Evolutionary conservation across 2,888 invertebrate genomes (phyloP), one percentile per base, ranked within the genome.

Genomic region (Tridacna gigas): DNA sequence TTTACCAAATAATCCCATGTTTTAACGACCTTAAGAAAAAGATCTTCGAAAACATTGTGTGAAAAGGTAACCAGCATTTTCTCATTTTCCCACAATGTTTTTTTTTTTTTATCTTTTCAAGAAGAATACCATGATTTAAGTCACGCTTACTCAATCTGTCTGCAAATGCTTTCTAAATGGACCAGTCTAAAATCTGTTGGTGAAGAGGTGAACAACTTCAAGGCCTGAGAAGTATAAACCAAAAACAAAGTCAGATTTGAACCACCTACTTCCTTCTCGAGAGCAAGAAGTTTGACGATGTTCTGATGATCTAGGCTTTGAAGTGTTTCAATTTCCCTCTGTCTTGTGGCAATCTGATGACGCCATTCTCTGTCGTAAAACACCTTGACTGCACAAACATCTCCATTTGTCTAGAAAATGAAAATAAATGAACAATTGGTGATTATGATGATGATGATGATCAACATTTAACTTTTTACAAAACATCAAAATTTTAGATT

Each of bases 331-430:
- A 99, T 98, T 95, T 99, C 99, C 51, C 99, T 96, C 97, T 98
- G 97, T 91, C 98, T 98, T 0, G 87, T 86, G 12, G 84, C 65
- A 13, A 81, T 81, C 94, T 98, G 97, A 51, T 98, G 96, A 15
- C 85, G 80, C 56, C 83, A 84, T 0, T 80, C 86, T 12, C 89
- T 79, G 90, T 98, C 98, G 95, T 98, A 98, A 95, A 99, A 99
- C 0, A 98, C 98, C 95, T 99, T 99, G 0, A 99, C 98, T 4
- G 99, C 99, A 0, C 98, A 98, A 0, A 98, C 97, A 95, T 98
- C 98, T 0, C 99, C 99, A 92, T 97, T 98, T 91, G 97, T 97
- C 95, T 95, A 88, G 18, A 66, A 67, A 37, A 2, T 4, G 37
- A n/a, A 37, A 37, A 37, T 7, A 37, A 37, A 73, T 15, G 5